Percentiles rank a stretch among this genome's conserved stretches.
These are phyloP conservation scores for Thamnophis elegans DNA, from an alignment of 2,797 vertebrate genomes.

Conservation along the genomic window DNA sequence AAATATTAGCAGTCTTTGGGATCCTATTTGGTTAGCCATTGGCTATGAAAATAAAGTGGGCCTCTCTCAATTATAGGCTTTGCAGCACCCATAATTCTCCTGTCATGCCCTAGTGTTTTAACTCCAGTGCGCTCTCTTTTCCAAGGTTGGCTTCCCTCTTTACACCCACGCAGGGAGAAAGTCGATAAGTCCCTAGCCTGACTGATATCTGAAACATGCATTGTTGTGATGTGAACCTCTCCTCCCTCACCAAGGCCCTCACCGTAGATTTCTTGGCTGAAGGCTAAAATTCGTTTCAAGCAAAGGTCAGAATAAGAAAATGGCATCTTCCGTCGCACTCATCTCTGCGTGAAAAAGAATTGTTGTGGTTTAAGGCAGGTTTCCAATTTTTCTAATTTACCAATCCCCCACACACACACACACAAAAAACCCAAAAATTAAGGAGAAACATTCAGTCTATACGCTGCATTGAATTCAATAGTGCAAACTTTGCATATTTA, in stretches of 20 bases:
- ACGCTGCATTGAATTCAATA: background rate
- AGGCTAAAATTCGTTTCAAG: constrained; percentile 39
- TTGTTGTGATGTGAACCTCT: constrained; percentile 42
- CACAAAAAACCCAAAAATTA: background rate
- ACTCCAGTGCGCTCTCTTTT: constrained; percentile 52
- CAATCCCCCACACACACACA: fast-evolving
- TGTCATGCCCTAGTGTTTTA: constrained; percentile 55
- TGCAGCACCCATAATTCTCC: constrained; percentile 53
- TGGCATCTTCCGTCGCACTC: background rate
- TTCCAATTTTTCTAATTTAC: constrained; percentile 6
- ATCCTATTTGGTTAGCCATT: background rate
- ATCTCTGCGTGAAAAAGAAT: constrained; percentile 12
- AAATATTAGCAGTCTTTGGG: constrained; percentile 16
- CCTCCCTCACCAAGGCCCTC: constrained; percentile 40
- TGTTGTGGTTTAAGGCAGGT: background rate
- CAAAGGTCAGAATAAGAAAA: constrained; percentile 24
- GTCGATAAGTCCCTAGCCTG: constrained; percentile 56
- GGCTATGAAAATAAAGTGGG: constrained; percentile 17
- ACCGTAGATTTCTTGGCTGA: constrained; percentile 24
- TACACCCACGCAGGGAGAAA: constrained; percentile 56
- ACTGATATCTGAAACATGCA: constrained; percentile 52
- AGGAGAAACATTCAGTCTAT: background rate
- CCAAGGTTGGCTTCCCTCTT: constrained; percentile 62
- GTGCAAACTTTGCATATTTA: background rate
- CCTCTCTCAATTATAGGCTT: constrained; percentile 35